A percentile compares a stretch with the other conserved stretches of the same genome.
phyloP scores from a whole-genome alignment of 2,888 invertebrate genomes.

The Acutogordius australiensis region DNA sequence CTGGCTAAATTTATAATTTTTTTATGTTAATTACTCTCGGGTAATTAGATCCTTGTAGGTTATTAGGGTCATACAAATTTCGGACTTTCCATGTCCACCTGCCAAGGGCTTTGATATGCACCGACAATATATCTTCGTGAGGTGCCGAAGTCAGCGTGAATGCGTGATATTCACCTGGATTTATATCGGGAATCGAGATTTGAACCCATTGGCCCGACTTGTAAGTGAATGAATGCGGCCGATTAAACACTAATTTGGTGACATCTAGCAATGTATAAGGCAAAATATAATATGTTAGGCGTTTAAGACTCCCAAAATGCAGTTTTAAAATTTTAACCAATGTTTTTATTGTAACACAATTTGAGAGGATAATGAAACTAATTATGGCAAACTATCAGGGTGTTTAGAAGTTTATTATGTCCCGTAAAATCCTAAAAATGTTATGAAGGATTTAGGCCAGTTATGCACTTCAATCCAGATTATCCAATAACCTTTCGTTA shows the following conservation, averaged over 20 bases:
- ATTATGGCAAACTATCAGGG: no score
- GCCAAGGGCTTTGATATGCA: constrained; percentile 53
- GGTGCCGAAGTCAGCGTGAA: constrained; percentile 81
- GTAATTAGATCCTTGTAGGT: constrained; percentile 1
- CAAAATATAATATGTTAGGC: no score
- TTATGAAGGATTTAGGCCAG: no score
- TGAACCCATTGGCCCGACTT: constrained; percentile 29
- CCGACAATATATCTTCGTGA: constrained; percentile 68
- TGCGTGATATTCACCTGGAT: constrained; percentile 60
- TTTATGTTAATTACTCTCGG: constrained; percentile 1
- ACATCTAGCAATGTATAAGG: no score
- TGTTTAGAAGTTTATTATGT: no score
- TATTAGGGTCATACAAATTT: constrained; percentile 26
- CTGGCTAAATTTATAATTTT: neutral
- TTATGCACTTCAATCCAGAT: no score
- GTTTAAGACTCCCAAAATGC: no score
- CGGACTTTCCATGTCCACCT: constrained; percentile 90
- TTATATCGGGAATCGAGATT: constrained; percentile 17
- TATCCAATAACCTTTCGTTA: no score
- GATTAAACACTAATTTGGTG: constrained; percentile 49
- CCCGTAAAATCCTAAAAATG: no score
- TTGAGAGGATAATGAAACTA: no score
- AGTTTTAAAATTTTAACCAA: no score
- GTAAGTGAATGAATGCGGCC: constrained; percentile 74
- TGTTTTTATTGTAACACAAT: no score